Conservation (phyloP, 1,140 invertebrate genomes). For the Aphelenchoides besseyi region DNA sequence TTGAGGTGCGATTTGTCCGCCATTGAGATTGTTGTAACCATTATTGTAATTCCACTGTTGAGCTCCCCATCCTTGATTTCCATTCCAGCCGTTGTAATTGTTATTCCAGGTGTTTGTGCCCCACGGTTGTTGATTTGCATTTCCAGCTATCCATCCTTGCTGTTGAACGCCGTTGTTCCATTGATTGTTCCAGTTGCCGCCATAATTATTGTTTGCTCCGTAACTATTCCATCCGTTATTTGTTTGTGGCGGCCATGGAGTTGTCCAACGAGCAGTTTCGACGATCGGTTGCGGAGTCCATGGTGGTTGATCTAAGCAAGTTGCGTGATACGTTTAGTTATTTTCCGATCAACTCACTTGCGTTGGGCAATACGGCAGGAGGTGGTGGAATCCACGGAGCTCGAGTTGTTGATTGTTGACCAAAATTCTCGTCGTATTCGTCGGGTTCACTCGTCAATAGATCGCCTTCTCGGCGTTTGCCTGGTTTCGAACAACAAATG, state of each 20-base stretch:
- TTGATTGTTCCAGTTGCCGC: slow-evolving; percentile 11
- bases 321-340: neutral
- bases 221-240: neutral
- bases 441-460: slow-evolving; percentile 6
- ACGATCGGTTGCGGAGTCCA: slow-evolving; percentile 7
- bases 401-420: slow-evolving; percentile 3
- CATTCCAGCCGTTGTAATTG: slow-evolving; percentile 7
- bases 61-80: neutral
- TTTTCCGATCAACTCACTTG: neutral
- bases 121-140: neutral
- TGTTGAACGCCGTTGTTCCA: slow-evolving; percentile 18
- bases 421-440: slow-evolving; percentile 13
- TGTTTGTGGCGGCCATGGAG: neutral
- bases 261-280: neutral
- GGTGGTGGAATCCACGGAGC: slow-evolving; percentile 14
- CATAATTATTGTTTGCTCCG: neutral
- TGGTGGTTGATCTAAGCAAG: neutral
- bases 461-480: neutral
- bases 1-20: neutral
- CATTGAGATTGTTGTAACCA: slow-evolving; percentile 3
- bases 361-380: neutral
- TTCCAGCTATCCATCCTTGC: neutral
- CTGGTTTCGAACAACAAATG: slow-evolving; percentile 43
- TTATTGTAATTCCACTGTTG: neutral
- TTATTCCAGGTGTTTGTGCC: neutral